phyloP scores from a whole-genome alignment of 2,113 vertebrate species.

The Fulica atra region DNA sequence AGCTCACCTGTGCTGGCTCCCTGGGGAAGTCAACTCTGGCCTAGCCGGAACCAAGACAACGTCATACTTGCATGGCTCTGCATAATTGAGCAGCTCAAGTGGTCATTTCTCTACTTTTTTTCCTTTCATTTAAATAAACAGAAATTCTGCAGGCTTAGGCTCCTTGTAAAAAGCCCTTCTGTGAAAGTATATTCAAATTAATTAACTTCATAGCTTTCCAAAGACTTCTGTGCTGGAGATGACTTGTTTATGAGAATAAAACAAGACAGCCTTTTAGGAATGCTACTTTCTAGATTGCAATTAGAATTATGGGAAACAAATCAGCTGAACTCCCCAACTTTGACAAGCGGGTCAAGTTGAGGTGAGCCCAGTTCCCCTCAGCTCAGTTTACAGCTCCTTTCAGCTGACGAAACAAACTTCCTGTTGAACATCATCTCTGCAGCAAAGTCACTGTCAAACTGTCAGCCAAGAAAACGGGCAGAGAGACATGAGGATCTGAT shows the following conservation, averaged over 20 bases:
- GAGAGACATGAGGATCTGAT: conserved; percentile 59
- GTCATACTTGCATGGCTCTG: background rate
- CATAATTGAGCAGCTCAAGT: background rate
- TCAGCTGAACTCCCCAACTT: background rate
- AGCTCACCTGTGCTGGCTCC: too few relatives aligned
- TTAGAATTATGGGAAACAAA: conserved; percentile 33
- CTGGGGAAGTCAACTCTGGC: too few relatives aligned
- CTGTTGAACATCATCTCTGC: conserved; percentile 34
- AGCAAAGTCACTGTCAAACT: conserved; percentile 45
- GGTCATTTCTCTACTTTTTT: background rate
- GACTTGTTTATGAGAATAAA: background rate
- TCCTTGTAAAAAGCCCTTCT: background rate
- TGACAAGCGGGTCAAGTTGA: conserved; percentile 61
- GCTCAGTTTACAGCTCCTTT: conserved; percentile 45
- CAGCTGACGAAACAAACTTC: conserved; percentile 59
- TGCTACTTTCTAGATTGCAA: background rate
- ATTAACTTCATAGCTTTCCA: background rate
- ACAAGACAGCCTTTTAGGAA: background rate
- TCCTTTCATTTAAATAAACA: background rate
- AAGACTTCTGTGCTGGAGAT: background rate
- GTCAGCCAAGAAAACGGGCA: conserved; percentile 37
- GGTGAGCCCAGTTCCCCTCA: conserved; percentile 28
- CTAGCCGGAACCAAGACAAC: too few relatives aligned
- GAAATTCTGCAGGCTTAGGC: background rate
- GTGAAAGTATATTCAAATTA: background rate